Percentiles rank a stretch among this genome's conserved stretches.
Evolutionary conservation across 2,888 invertebrate species (phyloP).

Genomic region (Drosophila macrospina): DNA sequence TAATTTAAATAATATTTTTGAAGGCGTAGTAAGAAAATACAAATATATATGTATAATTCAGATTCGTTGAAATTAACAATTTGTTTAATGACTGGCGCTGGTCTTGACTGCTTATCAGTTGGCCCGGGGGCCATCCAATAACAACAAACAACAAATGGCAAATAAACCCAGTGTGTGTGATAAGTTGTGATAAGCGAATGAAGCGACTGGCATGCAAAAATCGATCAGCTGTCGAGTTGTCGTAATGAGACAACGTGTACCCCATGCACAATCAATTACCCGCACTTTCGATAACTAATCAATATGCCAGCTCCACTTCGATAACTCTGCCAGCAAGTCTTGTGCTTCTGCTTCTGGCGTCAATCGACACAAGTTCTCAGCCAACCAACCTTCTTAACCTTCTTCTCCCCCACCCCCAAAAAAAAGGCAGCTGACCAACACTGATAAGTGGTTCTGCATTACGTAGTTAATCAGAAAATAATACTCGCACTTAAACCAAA

Average conservation of each 20-base stretch:
- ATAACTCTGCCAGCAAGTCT: conserved; percentile 18
- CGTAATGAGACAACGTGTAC: conserved; percentile 62
- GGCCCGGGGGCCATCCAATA: conserved; percentile 18
- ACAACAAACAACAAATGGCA: conserved; percentile 43
- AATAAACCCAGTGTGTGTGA: conserved; percentile 40
- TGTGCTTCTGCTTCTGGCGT: conserved; percentile 34
- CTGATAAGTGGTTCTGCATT: conserved; percentile 34
- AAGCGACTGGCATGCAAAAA: conserved; percentile 70
- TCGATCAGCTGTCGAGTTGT: conserved; percentile 72
- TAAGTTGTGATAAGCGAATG: conserved; percentile 34
- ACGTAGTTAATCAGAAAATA: conserved; percentile 26
- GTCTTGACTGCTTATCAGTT: conserved; percentile 43
- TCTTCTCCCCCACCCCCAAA: conserved; percentile 13
- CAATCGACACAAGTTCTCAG: conserved; percentile 7
- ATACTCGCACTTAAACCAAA: conserved; percentile 11
- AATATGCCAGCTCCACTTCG: conserved; percentile 53
- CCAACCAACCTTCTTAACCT: conserved; percentile 11
- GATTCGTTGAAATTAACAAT: conserved; percentile 51
- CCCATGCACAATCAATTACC: conserved; percentile 73
- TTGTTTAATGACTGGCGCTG: conserved; percentile 49
- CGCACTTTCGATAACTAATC: conserved; percentile 66
- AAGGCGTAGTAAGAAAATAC: conserved; percentile 36
- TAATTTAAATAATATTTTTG: conserved; percentile 44
- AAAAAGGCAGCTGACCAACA: conserved; percentile 45
- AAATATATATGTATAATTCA: conserved; percentile 23